phyloP scores from a whole-genome alignment of 1,140 invertebrate genomes.

The Drosophila seguyi region DNA sequence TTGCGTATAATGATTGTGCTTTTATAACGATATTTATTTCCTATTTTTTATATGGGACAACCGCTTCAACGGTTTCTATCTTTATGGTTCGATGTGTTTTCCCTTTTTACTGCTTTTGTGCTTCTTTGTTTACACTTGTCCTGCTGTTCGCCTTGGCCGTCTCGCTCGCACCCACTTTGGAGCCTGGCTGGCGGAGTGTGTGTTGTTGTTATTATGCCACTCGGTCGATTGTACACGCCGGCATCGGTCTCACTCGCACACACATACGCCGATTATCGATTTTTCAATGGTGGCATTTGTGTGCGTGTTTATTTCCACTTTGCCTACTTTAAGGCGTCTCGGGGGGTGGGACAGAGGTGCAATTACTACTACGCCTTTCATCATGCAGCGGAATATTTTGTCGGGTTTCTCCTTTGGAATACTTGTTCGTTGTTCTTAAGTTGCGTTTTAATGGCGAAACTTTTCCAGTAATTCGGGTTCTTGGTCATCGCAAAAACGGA shows the following conservation, averaged over 20 bases:
- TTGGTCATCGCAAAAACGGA: conserved; percentile 13
- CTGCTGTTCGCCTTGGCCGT: conserved; percentile 16
- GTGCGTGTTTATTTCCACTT: conserved; percentile 48
- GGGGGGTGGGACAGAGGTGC: conserved; percentile 11
- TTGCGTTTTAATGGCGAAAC: neutral
- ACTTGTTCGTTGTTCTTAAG: conserved; percentile 27
- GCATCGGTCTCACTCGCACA: conserved; percentile 39
- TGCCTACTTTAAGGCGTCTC: conserved; percentile 68
- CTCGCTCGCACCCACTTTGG: conserved; percentile 3
- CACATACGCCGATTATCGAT: conserved; percentile 62
- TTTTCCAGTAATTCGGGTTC: neutral
- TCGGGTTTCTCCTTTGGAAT: conserved; percentile 9
- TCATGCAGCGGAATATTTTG: conserved; percentile 32
- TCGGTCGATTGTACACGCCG: conserved; percentile 63
- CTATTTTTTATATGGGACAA: conserved; percentile 7
- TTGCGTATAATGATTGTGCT: conserved; percentile 54
- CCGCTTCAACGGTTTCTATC: neutral
- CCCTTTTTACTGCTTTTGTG: conserved; percentile 17
- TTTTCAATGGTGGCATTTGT: conserved; percentile 67
- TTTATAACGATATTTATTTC: conserved; percentile 10
- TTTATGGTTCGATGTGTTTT: conserved; percentile 18
- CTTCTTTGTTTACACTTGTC: conserved; percentile 55
- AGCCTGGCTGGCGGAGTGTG: conserved; percentile 1
- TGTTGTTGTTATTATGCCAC: conserved; percentile 58
- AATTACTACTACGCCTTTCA: conserved; percentile 50